Percentiles rank a stretch among this genome's conserved stretches.
Conservation (phyloP, 2,113 vertebrate genomes). For the Clupea harengus region DNA sequence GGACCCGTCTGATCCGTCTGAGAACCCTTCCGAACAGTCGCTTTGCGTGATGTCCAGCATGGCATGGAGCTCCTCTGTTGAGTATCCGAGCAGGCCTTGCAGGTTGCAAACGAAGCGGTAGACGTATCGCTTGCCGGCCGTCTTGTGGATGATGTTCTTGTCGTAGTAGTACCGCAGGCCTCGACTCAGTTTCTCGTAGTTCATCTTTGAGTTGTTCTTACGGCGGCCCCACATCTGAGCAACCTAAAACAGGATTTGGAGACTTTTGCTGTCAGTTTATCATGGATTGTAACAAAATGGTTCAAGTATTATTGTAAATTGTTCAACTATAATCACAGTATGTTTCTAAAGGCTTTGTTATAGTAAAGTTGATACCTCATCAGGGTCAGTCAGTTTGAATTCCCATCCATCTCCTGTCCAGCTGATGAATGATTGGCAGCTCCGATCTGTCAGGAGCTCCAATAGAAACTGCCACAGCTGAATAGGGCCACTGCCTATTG, state of each 20-base stretch:
- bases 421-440: slow-evolving; percentile 66
- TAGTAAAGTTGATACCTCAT: slow-evolving; percentile 54
- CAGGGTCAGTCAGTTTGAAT: slow-evolving; percentile 69
- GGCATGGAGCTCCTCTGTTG: slow-evolving; percentile 62
- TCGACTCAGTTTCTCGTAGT: slow-evolving; percentile 69
- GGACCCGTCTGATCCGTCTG: background rate
- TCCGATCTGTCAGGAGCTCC: slow-evolving; percentile 68
- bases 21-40: slow-evolving; percentile 7
- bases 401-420: slow-evolving; percentile 74
- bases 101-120: slow-evolving; percentile 66
- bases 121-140: slow-evolving; percentile 61
- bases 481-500: slow-evolving; percentile 65
- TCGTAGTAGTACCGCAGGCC: slow-evolving; percentile 73
- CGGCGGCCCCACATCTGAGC: slow-evolving; percentile 66
- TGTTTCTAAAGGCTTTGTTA: too few relatives aligned
- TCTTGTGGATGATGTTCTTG: slow-evolving; percentile 74
- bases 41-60: slow-evolving; percentile 54
- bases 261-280: background rate
- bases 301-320: background rate
- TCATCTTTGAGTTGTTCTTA: slow-evolving; percentile 73
- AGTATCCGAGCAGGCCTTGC: slow-evolving; percentile 69
- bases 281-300: background rate
- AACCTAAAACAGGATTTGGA: slow-evolving; percentile 49
- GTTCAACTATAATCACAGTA: too few relatives aligned
- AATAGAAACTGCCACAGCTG: slow-evolving; percentile 73